Evolutionary conservation across 2,797 vertebrate genomes (phyloP), one percentile per base, ranked within the genome.

Genomic region (Clarias pachynema): DNA sequence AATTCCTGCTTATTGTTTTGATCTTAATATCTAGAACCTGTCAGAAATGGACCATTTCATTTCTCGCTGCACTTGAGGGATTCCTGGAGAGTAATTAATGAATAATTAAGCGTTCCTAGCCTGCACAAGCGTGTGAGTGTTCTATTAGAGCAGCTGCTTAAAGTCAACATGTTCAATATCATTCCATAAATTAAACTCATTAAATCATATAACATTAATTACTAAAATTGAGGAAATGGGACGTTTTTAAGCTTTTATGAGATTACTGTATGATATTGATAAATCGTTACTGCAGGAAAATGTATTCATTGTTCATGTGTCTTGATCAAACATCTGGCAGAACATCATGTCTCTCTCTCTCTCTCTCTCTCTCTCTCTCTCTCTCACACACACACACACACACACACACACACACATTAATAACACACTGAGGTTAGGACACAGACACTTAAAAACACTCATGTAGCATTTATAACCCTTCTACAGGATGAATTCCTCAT

Each of bases 281-380:
- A 5, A 34, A 68, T 34, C 14, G 2, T 68, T 68, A 68, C 65
- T 18, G 29, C 2, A 5, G 29, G 7, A 10, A 18, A 68, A 68
- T 20, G 5, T 34, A 2, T n/a, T 68, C 31, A 18, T 68, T 31
- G 5, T 34, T 68, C 65, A 20, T 68, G 31, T 34, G 31, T 69
- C 66, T 34, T 69, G 29, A 34, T 69, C 66, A 69, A 69, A 69
- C 18, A 37, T 69, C 66, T 69, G 66, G 66, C 31, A 69, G 16
- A 37, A 69, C 66, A 31, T 69, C 18, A 6, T 34, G 29, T 31
- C 31, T 31, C n/a, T n/a, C n/a, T 63, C n/a, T 63, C 24, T 24
- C 62, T 63, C 24, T 63, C 60, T 24, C 60, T n/a, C 31, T 20
- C 66, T 16, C 65, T 34, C 65, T 34, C 65, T 18, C 65, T 34